Percentiles rank a stretch among this genome's conserved stretches.
Evolutionary conservation across 2,113 vertebrate genomes (phyloP).

Genomic region (Saguinus imperator): DNA sequence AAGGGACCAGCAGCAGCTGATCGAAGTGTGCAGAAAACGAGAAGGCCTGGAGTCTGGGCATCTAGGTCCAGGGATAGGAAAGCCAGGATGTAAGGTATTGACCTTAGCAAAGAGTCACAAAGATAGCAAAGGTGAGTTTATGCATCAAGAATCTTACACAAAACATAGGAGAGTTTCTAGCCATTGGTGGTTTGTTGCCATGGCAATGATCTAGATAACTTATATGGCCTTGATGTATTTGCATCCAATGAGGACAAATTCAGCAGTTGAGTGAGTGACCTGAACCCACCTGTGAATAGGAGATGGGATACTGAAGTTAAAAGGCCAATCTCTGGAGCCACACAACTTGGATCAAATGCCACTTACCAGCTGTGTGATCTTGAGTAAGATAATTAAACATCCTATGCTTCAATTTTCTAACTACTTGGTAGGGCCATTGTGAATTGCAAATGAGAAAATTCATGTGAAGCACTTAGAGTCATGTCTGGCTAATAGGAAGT

Average conservation of each 20-base stretch:
- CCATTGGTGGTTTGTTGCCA: neutral
- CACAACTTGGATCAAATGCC: neutral
- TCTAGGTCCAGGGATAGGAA: neutral
- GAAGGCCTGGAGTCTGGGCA: neutral
- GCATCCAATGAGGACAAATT: neutral
- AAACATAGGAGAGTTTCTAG: neutral
- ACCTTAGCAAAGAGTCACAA: neutral
- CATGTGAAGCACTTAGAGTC: neutral
- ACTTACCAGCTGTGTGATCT: neutral
- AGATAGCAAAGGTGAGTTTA: neutral
- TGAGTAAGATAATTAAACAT: neutral
- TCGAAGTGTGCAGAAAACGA: neutral
- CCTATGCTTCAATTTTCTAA: neutral
- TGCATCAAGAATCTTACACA: neutral
- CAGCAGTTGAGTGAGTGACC: neutral
- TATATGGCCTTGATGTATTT: neutral
- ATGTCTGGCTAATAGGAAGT: neutral
- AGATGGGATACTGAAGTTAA: neutral
- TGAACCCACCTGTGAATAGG: neutral
- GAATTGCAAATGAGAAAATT: neutral
- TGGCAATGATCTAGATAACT: neutral
- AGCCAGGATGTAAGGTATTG: neutral
- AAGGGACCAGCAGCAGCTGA: neutral
- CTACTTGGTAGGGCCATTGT: neutral
- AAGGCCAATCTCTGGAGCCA: neutral